These are phyloP conservation scores for Boloria euphrosyne DNA, from an alignment of 2,888 invertebrate species.

Conservation along the genomic window DNA sequence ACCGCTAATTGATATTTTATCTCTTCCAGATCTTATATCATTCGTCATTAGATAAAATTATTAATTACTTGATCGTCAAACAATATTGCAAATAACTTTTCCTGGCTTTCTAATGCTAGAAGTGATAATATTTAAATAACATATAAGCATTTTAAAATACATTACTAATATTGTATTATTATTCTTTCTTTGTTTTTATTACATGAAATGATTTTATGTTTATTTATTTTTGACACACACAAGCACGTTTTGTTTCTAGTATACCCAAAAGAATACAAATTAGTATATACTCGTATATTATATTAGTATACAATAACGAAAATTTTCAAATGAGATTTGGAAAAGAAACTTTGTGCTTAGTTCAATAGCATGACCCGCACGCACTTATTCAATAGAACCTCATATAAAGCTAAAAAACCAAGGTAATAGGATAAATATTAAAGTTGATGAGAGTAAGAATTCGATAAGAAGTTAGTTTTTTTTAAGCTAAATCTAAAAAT, in stretches of 20 bases:
- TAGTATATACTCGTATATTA: too few relatives aligned
- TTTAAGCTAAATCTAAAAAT: too few relatives aligned
- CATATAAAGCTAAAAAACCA: constrained; percentile 7
- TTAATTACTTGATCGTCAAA: background rate
- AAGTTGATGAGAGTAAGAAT: too few relatives aligned
- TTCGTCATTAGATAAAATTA: constrained; percentile 7
- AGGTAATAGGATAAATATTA: constrained; percentile 8
- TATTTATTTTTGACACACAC: too few relatives aligned
- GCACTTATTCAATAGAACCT: constrained; percentile 35
- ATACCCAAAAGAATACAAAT: too few relatives aligned
- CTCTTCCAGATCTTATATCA: background rate
- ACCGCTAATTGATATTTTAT: constrained; percentile 18
- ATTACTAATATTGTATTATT: background rate
- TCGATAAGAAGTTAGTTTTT: too few relatives aligned
- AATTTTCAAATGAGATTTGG: constrained; percentile 12
- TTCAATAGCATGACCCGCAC: constrained; percentile 69
- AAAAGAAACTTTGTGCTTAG: constrained; percentile 43
- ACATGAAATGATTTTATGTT: too few relatives aligned
- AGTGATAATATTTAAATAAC: constrained; percentile 5
- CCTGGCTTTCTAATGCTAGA: background rate
- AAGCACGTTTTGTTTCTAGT: too few relatives aligned
- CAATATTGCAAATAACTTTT: constrained; percentile 7
- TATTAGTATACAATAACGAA: background rate
- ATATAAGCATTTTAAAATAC: background rate
- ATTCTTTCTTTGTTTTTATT: background rate